Evolutionary conservation across 2,888 invertebrate species (phyloP), one percentile per base, ranked within the genome.

Genomic region (Subacronicta megacephala): DNA sequence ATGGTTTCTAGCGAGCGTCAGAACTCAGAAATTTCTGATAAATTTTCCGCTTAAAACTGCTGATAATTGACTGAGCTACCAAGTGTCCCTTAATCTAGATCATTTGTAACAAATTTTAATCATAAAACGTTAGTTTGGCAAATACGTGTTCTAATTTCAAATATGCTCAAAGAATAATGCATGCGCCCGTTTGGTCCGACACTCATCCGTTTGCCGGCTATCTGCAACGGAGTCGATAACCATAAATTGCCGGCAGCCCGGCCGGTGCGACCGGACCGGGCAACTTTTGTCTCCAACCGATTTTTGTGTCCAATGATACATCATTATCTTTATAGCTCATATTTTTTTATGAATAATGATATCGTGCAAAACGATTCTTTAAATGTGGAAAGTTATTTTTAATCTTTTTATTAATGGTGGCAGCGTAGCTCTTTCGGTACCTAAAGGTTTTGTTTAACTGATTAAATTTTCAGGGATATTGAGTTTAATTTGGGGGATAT

Each of bases 171-270:
- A 75, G 75, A 67, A 67, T 72, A 69, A 75, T 72, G 64, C 66
- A 62, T 59, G 63, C 56, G 53, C 54, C 44, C 72, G 65, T 66
- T 73, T 57, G 64, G 62, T 50, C 61, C 47, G 66, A 66, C 67
- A 70, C 73, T 77, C 80, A 79, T 80, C 63, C 74, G 72, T 82
- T 82, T 62, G 68, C 60, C 46, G 67, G 56, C 74, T 83, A 83
- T 85, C 82, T 78, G 77, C 74, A 72, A 62, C 65, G 68, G 42
- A 49, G 54, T 60, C 84, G 74, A 83, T 84, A 82, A 81, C 82
- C 81, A 75, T 85, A 84, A 83, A 84, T 84, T 73, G 60, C 69
- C 52, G 45, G 71, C 51, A 66, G 63, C 52, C 69, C 54, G 49
- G 71, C 54, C 67, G 63, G 52, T 61, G 63, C 50, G 47, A 49